A percentile compares a stretch with the other conserved stretches of the same genome.
phyloP scores from a whole-genome alignment of 1,140 invertebrate species.

The Platorchestia sp. region DNA sequence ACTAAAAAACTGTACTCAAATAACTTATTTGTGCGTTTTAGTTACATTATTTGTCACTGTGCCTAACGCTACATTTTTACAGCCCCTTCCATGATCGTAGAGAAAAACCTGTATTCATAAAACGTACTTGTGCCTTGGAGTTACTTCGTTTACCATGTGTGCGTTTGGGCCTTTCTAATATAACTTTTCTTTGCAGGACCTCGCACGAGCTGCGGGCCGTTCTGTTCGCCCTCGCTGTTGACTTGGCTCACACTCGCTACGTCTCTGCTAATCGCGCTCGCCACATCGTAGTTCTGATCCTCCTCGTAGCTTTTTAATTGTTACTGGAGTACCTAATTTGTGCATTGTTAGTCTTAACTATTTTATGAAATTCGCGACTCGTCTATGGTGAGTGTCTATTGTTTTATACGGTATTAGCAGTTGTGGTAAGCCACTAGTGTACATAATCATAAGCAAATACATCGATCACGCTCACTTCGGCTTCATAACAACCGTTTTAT shows the following conservation, averaged over 20 bases:
- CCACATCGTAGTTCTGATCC: not conserved
- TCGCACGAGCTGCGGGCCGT: not conserved
- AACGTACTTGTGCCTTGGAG: too few species aligned
- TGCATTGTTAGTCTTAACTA: slow-evolving; percentile 22
- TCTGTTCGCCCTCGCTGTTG: not conserved
- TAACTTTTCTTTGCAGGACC: not conserved
- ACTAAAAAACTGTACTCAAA: too few species aligned
- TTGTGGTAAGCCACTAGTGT: not conserved
- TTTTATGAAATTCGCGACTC: not conserved
- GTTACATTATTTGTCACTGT: too few species aligned
- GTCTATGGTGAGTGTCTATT: not conserved
- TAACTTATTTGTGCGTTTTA: too few species aligned
- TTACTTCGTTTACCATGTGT: not conserved
- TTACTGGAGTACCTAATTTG: slow-evolving; percentile 25
- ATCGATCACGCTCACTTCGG: not conserved
- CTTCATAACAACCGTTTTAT: not conserved
- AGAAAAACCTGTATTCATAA: too few species aligned
- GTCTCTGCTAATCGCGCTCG: not conserved
- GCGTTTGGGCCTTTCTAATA: not conserved
- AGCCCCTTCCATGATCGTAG: too few species aligned
- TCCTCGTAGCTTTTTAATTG: not conserved
- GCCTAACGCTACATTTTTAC: too few species aligned
- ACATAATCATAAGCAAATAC: not conserved
- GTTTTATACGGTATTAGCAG: not conserved
- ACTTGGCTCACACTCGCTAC: not conserved